These are phyloP conservation scores for Malaclemys terrapin DNA, from an alignment of 2,113 vertebrate species.

Conservation along the genomic window DNA sequence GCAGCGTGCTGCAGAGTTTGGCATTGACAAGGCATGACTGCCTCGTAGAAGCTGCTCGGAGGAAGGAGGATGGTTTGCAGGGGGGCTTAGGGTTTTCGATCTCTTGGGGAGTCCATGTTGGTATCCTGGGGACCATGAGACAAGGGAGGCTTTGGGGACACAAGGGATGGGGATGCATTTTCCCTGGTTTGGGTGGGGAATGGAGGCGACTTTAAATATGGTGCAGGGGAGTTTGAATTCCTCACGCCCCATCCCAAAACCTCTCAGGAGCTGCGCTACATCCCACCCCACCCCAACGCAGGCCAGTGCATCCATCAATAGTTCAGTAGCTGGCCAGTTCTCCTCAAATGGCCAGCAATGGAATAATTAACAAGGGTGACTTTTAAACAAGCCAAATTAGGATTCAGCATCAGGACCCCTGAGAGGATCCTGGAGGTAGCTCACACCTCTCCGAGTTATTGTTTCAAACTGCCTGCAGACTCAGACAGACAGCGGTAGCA, in stretches of 20 bases:
- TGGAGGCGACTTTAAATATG: neutral
- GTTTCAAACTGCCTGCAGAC: neutral
- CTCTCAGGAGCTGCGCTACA: neutral
- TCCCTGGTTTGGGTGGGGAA: neutral
- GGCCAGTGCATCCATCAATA: neutral
- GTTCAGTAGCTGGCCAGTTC: neutral
- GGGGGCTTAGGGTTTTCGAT: neutral
- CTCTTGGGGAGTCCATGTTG: neutral
- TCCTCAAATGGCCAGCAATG: neutral
- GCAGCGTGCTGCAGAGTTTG: neutral
- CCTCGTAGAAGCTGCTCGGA: neutral
- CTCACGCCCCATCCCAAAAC: no score
- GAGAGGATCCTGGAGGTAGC: neutral
- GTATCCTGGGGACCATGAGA: neutral
- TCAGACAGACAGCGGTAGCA: neutral
- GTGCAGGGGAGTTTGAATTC: neutral
- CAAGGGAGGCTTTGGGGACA: neutral
- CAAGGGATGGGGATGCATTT: neutral
- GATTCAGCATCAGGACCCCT: neutral
- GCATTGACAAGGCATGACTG: neutral
- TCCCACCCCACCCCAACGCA: neutral
- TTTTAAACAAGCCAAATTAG: neutral
- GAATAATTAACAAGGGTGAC: neutral
- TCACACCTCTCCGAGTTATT: neutral
- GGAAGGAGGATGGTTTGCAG: no score